A percentile compares a stretch with the other conserved stretches of the same genome.
phyloP scores from a whole-genome alignment of 2,113 vertebrate genomes.

The Cyanocitta stelleri region DNA sequence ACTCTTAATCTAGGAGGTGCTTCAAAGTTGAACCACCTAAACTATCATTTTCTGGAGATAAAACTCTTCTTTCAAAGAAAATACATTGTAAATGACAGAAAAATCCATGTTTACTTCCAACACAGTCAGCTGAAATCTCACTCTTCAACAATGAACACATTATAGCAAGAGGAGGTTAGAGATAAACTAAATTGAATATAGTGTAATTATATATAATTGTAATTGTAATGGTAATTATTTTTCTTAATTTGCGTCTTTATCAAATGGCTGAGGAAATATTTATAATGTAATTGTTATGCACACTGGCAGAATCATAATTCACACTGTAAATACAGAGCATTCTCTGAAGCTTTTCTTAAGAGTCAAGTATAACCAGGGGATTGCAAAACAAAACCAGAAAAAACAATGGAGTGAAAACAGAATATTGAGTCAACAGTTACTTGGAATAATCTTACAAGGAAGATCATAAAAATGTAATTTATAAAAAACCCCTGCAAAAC shows the following conservation, averaged over 20 bases:
- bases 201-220: conserved; percentile 47
- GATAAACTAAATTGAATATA: conserved; percentile 49
- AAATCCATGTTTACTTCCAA: conserved; percentile 17
- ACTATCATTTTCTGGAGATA: neutral
- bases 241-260: conserved; percentile 52
- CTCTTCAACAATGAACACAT: neutral
- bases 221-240: conserved; percentile 49
- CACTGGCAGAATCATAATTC: conserved; percentile 22
- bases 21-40: neutral
- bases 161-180: neutral
- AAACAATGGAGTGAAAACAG: conserved; percentile 31
- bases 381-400: conserved; percentile 31
- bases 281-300: conserved; percentile 51
- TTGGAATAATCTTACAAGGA: conserved; percentile 19
- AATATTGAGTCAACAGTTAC: conserved; percentile 21
- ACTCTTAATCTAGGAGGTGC: neutral
- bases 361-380: conserved; percentile 45
- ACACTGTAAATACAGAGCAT: conserved; percentile 27
- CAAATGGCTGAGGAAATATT: conserved; percentile 49
- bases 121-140: neutral
- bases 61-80: neutral
- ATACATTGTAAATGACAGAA: neutral
- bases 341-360: conserved; percentile 40
- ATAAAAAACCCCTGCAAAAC: neutral
- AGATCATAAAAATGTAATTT: conserved; percentile 28